A percentile compares a stretch with the other conserved stretches of the same genome.
Evolutionary conservation across 2,797 vertebrate species (phyloP).

Genomic region (Bryconaethiops microstoma): DNA sequence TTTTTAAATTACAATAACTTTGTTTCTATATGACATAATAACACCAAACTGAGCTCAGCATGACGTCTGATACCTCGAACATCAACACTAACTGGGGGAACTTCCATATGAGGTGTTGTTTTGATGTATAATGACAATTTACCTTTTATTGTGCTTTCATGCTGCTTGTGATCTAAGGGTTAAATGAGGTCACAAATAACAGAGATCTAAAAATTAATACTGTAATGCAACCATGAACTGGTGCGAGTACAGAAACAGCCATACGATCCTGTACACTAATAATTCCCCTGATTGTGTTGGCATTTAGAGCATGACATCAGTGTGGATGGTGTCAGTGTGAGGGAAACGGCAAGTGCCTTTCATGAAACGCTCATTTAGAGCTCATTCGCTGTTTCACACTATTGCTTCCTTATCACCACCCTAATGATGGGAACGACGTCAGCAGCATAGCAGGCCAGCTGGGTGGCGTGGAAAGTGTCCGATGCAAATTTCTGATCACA

Average conservation of each 20-base stretch:
- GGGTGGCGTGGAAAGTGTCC: conserved; percentile 31
- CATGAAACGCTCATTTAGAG: conserved; percentile 35
- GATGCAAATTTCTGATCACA: conserved; percentile 18
- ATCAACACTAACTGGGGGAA: too few relatives aligned
- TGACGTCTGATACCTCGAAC: too few relatives aligned
- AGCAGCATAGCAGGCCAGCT: conserved; percentile 52
- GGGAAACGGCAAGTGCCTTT: conserved; percentile 26
- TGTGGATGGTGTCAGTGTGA: conserved; percentile 39
- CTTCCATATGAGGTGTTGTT: too few relatives aligned
- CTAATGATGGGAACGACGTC: conserved; percentile 42
- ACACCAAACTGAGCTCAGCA: too few relatives aligned
- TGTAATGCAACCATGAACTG: background rate
- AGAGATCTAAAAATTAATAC: background rate
- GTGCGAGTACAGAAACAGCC: background rate
- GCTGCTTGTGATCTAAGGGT: too few relatives aligned
- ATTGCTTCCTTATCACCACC: conserved; percentile 31
- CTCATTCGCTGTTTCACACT: conserved; percentile 37
- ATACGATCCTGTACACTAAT: conserved; percentile 4
- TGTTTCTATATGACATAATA: too few relatives aligned
- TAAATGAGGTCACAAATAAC: background rate
- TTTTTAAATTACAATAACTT: too few relatives aligned
- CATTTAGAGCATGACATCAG: conserved; percentile 48
- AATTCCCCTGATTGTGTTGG: conserved; percentile 34
- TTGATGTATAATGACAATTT: too few relatives aligned
- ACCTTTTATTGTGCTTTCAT: too few relatives aligned